These are phyloP conservation scores for Bursaphelenchus mucronatus DNA, from an alignment of 1,140 invertebrate species.

Conservation along the genomic window DNA sequence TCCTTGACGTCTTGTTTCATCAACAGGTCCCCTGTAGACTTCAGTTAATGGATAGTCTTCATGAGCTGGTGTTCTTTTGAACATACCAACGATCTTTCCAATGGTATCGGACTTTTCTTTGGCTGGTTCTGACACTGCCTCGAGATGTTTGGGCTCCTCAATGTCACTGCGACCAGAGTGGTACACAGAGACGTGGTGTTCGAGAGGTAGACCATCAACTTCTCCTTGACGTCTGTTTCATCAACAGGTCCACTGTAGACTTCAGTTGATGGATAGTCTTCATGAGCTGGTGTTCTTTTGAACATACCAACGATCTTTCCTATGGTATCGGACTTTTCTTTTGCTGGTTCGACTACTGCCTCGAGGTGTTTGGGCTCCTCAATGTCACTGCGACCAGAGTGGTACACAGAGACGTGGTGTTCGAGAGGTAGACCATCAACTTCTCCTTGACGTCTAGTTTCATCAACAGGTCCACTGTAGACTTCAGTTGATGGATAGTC, in stretches of 20 bases:
- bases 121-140: no score
- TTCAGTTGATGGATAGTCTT: background rate
- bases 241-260: background rate
- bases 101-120: no score
- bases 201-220: no score
- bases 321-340: background rate
- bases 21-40: conserved; percentile 4
- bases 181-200: no score
- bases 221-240: background rate
- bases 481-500: conserved; percentile 15
- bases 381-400: background rate
- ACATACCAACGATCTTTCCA: no score
- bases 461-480: background rate
- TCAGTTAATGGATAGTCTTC: no score
- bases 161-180: no score
- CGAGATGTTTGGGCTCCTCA: no score
- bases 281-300: background rate
- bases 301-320: background rate
- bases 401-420: conserved; percentile 1
- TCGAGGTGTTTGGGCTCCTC: background rate
- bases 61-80: no score
- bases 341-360: background rate
- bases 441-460: background rate
- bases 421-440: background rate
- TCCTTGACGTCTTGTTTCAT: conserved; percentile 15